Conservation (phyloP, 2,113 vertebrate genomes). For the Nothobranchius kuhntae region DNA sequence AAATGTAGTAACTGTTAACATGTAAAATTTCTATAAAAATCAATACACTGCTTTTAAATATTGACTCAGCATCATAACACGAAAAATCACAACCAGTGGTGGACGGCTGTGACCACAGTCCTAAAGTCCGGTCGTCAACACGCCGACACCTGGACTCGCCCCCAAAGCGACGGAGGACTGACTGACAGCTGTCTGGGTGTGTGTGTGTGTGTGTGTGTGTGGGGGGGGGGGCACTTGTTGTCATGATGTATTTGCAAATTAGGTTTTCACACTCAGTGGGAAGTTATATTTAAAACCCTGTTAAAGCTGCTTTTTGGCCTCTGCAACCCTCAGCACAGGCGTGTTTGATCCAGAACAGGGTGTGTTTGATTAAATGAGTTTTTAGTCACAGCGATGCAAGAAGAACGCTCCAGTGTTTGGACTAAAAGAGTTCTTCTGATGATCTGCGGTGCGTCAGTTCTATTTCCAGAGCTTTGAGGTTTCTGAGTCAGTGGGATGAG, state of each 20-base stretch:
- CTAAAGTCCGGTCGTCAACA: background rate
- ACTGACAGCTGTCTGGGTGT: conserved; percentile 37
- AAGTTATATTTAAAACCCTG: background rate
- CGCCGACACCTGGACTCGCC: conserved; percentile 18
- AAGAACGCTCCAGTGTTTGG: background rate
- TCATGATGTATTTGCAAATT: conserved; percentile 30
- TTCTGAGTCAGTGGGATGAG: conserved; percentile 10
- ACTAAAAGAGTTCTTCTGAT: background rate
- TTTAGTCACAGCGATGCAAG: background rate
- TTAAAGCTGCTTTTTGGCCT: background rate
- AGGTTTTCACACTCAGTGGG: background rate
- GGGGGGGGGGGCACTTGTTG: conserved; percentile 34
- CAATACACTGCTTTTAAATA: too few relatives aligned
- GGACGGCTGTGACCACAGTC: too few relatives aligned
- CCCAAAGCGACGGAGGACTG: conserved; percentile 11
- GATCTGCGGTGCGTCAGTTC: background rate
- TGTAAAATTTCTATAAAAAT: too few relatives aligned
- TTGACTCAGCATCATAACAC: too few relatives aligned
- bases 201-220: conserved; percentile 2
- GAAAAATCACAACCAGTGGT: too few relatives aligned
- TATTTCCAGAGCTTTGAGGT: conserved; percentile 27
- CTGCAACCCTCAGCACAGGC: background rate
- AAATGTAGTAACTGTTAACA: too few relatives aligned
- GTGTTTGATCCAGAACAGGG: too few relatives aligned
- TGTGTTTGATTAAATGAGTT: background rate